Conservation (phyloP, 2,113 vertebrate species). For the Seriola aureovittata region DNA sequence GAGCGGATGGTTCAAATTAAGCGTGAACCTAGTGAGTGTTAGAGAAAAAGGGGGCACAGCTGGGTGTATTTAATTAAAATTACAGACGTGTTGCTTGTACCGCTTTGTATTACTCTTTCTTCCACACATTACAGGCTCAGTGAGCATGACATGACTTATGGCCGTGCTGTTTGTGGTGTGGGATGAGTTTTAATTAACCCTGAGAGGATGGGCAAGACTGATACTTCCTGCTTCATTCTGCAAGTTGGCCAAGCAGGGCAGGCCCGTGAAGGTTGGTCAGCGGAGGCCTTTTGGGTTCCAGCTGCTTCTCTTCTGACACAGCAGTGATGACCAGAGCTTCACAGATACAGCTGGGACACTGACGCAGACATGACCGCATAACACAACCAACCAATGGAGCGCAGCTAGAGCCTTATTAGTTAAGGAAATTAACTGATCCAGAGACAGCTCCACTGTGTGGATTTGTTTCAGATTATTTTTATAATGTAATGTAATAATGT, state of each 20-base stretch:
- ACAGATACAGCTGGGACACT: not conserved
- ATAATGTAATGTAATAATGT: no score
- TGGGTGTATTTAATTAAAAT: conserved; percentile 61
- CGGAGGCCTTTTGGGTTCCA: conserved; percentile 13
- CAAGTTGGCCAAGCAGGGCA: conserved; percentile 27
- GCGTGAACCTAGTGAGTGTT: conserved; percentile 10
- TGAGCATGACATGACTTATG: conserved; percentile 59
- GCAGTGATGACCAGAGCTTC: not conserved
- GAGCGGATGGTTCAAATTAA: conserved; percentile 48
- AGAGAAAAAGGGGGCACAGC: conserved; percentile 38
- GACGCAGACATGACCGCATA: not conserved
- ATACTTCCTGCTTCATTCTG: conserved; percentile 35
- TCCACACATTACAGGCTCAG: conserved; percentile 37
- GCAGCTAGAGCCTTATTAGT: not conserved
- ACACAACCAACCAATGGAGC: not conserved
- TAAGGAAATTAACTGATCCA: not conserved
- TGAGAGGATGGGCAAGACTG: conserved; percentile 25
- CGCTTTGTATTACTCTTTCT: conserved; percentile 40
- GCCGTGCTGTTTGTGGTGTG: conserved; percentile 29
- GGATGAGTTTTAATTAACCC: conserved; percentile 61
- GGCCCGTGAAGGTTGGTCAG: not conserved
- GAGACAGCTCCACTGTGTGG: no score
- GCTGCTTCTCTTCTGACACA: conserved; percentile 20
- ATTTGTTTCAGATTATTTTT: no score
- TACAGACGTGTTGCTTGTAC: conserved; percentile 38